These are phyloP conservation scores for Tarsius wallacei DNA, from an alignment of 2,797 vertebrate genomes.

Conservation along the genomic window DNA sequence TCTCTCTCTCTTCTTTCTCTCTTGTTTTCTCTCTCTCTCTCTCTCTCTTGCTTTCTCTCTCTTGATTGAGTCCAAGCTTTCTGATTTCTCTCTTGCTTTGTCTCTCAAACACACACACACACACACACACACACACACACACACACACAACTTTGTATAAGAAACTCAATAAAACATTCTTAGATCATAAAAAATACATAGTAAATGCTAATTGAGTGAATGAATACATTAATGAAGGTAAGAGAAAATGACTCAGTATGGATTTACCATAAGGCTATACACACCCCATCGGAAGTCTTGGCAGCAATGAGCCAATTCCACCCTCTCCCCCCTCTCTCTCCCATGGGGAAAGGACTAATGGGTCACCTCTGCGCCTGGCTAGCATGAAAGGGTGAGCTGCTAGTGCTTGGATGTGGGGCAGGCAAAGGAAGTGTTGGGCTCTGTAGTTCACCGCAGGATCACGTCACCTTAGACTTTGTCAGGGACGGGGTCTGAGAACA, in stretches of 20 bases:
- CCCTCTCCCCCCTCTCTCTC: fast-evolving
- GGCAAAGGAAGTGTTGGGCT: not conserved
- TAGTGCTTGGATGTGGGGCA: not conserved
- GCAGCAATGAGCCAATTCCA: not conserved
- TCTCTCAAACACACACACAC: no score
- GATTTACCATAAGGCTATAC: not conserved
- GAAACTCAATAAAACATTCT: not conserved
- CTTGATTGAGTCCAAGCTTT: no score
- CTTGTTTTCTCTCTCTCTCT: not conserved
- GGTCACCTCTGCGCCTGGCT: not conserved
- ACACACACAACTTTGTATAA: not conserved
- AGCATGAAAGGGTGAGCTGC: not conserved
- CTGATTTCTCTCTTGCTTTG: no score
- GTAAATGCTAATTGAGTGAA: not conserved
- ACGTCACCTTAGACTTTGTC: not conserved
- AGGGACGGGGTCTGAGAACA: not conserved
- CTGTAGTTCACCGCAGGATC: not conserved
- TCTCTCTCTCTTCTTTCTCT: no score
- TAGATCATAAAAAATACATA: not conserved
- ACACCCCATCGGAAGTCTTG: not conserved
- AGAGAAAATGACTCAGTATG: not conserved
- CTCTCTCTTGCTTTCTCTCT: no score
- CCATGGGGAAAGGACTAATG: not conserved
- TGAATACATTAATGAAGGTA: not conserved
- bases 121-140: not conserved